phyloP scores from a whole-genome alignment of 2,113 vertebrate species.

The Aspidoscelis tigris region DNA sequence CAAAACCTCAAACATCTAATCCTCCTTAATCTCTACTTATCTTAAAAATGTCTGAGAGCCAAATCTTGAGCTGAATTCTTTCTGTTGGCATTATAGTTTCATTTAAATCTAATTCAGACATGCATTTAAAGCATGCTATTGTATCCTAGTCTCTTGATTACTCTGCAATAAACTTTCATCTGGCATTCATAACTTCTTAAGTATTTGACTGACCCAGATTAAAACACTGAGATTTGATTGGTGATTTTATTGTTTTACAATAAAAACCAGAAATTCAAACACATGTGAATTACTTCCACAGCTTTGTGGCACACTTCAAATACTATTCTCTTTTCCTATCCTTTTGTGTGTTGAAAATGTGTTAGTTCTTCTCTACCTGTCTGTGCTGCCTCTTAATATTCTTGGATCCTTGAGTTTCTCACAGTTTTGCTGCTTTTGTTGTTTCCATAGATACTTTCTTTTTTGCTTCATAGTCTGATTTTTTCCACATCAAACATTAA shows the following conservation, averaged over 20 bases:
- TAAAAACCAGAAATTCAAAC: neutral
- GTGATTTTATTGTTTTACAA: neutral
- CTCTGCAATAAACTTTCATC: neutral
- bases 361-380: slow-evolving; percentile 6
- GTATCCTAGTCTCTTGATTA: neutral
- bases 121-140: neutral
- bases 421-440: slow-evolving; percentile 2
- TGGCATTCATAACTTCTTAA: neutral
- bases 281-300: slow-evolving; percentile 16
- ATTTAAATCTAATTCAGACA: neutral
- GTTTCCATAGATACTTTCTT: neutral
- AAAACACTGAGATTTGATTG: neutral
- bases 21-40: neutral
- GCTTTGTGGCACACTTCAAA: neutral
- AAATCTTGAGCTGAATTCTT: neutral
- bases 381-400: slow-evolving; percentile 24
- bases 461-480: slow-evolving; percentile 14
- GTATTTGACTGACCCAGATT: neutral
- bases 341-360: slow-evolving; percentile 4
- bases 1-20: neutral
- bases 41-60: neutral
- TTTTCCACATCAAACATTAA: neutral
- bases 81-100: neutral
- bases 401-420: neutral
- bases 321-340: neutral